Percentiles rank a stretch among this genome's conserved stretches.
phyloP scores from a whole-genome alignment of 2,113 vertebrate species.

The Alaudala cheleensis region DNA sequence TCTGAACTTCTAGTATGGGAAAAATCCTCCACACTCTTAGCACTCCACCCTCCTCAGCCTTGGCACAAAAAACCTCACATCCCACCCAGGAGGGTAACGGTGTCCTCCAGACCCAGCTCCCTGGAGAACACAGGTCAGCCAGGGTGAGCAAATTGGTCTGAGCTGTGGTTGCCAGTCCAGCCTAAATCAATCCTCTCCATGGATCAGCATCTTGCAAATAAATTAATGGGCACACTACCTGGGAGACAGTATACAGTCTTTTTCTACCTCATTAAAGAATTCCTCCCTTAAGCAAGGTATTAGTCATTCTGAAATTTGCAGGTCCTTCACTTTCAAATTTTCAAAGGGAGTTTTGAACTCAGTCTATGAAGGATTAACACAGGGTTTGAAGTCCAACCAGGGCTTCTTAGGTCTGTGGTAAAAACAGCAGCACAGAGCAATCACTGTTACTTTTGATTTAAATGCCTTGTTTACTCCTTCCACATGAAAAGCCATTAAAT shows the following conservation, averaged over 20 bases:
- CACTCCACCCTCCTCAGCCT: not conserved
- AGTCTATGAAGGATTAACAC: not conserved
- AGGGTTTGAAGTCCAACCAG: not conserved
- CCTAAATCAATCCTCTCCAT: not conserved
- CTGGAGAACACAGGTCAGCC: not conserved
- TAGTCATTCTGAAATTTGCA: not conserved
- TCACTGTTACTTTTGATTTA: not conserved
- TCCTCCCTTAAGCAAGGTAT: not conserved
- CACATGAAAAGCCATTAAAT: not conserved
- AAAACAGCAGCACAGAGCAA: not conserved
- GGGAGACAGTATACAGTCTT: not conserved
- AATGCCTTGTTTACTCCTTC: conserved; percentile 25
- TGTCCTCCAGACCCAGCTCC: not conserved
- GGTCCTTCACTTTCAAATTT: not conserved
- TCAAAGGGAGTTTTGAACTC: not conserved
- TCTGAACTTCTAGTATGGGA: not conserved
- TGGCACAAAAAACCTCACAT: accelerated
- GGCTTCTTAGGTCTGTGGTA: not conserved
- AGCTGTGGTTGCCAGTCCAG: not conserved
- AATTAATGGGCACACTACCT: not conserved
- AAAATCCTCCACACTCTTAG: not conserved
- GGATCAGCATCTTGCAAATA: not conserved
- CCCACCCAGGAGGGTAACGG: not conserved
- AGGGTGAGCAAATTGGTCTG: not conserved
- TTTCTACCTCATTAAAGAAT: not conserved